Evolutionary conservation across 2,797 vertebrate species (phyloP).

Genomic region (Austrolebias charrua): DNA sequence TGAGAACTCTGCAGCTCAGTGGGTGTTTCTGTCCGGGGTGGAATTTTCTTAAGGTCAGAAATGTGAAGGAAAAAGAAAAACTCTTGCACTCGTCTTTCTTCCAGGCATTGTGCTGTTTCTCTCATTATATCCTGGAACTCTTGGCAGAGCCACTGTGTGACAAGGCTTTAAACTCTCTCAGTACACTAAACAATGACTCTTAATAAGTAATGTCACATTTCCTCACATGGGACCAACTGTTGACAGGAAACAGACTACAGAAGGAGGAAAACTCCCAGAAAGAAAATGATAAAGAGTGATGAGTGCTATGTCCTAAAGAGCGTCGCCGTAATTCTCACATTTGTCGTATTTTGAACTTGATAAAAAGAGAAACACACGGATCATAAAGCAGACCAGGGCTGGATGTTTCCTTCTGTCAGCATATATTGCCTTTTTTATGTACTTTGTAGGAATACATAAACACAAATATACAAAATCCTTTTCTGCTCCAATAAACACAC

Average conservation of each 20-base stretch:
- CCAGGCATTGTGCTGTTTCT: conserved; percentile 38
- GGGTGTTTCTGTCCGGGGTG: conserved; percentile 56
- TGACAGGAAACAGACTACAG: conserved; percentile 30
- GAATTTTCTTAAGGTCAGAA: conserved; percentile 61
- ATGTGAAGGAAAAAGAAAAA: conserved; percentile 54
- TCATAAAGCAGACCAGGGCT: not conserved
- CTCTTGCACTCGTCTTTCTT: conserved; percentile 45
- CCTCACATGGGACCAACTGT: conserved; percentile 33
- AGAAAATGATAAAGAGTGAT: conserved; percentile 18
- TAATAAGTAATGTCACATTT: conserved; percentile 38
- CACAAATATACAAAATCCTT: not conserved
- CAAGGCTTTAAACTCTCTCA: conserved; percentile 34
- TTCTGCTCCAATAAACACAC: conserved; percentile 36
- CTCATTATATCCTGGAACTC: conserved; percentile 46
- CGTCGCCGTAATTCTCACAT: not conserved
- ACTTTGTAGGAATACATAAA: not conserved
- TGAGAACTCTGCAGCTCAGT: conserved; percentile 42
- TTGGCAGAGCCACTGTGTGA: conserved; percentile 35
- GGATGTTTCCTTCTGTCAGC: not conserved
- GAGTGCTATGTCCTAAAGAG: conserved; percentile 8
- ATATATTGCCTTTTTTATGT: conserved; percentile 5
- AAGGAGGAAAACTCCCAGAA: conserved; percentile 4
- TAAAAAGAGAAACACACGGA: not conserved
- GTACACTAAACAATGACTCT: conserved; percentile 43
- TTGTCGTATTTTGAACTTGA: conserved; percentile 12